Base-by-base conservation (phyloP, 2,888 invertebrate genomes). In the Tipula confusa region DNA sequence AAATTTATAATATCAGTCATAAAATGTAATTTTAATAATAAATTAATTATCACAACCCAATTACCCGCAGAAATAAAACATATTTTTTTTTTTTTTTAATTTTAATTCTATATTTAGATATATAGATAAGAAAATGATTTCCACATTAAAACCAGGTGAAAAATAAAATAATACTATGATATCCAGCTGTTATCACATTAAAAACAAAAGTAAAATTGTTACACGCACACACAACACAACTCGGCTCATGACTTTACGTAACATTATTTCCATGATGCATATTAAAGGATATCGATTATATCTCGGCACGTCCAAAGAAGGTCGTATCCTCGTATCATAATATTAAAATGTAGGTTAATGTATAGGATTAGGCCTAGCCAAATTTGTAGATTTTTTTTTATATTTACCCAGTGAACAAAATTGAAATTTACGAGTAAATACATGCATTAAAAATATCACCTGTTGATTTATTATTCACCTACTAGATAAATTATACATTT, bases 1-100 rank as follows among this genome's bases (percentile, higher is more conserved):
- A n/a, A n/a, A n/a, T n/a, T n/a, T n/a, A 15, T 43, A 1, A 38
- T 38, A 38, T n/a, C 18, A 64, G 64, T 64, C 64, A 64, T 64
- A 64, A 64, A 64, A 64, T 64, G 64, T 64, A 24, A 24, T 64
- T 64, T 64, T 64, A 64, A 64, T 64, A 64, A 64, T 64, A 64
- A 64, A 64, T 64, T 64, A 64, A 64, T 64, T 64, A 64, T 64
- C 24, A 24, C 64, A 64, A 64, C 64, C 64, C 64, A 64, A 64
- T 64, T 64, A 64, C 64, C 24, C 18, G n/a, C n/a, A n/a, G n/a
- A n/a, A n/a, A n/a, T n/a, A 64, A 64, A 64, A 64, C 9, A 24
- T 64, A 64, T 13, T 38, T 64, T 43, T 43, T 9, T 9, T 64
- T 64, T 64, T 38, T 9, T 38, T 64, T 64, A 24, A 64, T 64